Evolutionary conservation across 2,113 vertebrate genomes (phyloP), one percentile per base, ranked within the genome.

Genomic region (Catagonus wagneri): DNA sequence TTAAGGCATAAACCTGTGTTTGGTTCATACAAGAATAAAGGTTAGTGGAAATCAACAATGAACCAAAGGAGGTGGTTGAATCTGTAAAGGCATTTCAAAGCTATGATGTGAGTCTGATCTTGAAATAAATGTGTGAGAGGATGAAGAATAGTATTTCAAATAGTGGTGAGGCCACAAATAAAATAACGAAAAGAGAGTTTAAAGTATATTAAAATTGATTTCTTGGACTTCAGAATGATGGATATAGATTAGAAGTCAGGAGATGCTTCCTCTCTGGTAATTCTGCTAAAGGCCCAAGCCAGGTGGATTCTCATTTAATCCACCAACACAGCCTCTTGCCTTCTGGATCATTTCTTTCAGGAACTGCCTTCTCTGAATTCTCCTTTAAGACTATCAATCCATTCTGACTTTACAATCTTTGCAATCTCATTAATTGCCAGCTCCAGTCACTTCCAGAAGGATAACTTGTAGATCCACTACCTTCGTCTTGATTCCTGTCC

Each of bases 11-110:
- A 93, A 76, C 19, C 3, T 32, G 89, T 68, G 61, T 32, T 86
- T 85, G 88, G 78, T 29, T 10, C 74, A 94, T 72, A 78, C 34
- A 78, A 95, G 39, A 92, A 96, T 63, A 72, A 83, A 85, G 17
- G 72, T 50, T 76, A 90, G 2, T 25, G 61, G 72, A 85, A 90
- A 86, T 76, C 71, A 69, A 93, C 88, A 81, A 65, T 76, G 65
- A 93, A 34, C 74, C 66, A 76, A 95, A 87, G 32, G n/a, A 36
- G 60, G 2, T 52, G 74, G 7, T 90, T 84, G 87, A 65, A 90
- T 44, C 60, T 54, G 8, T 52, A 93, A 90, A 72, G 25, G 58
- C 63, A 88, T 93, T 90, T 90, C n/a, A 76, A 58, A 92, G 39
- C 20, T 90, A 44, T 29, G 3, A 60, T 66, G 75, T 81, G 23